Evolutionary conservation across 2,113 vertebrate species (phyloP), one percentile per base, ranked within the genome.

Genomic region (Megaceryle maxima): DNA sequence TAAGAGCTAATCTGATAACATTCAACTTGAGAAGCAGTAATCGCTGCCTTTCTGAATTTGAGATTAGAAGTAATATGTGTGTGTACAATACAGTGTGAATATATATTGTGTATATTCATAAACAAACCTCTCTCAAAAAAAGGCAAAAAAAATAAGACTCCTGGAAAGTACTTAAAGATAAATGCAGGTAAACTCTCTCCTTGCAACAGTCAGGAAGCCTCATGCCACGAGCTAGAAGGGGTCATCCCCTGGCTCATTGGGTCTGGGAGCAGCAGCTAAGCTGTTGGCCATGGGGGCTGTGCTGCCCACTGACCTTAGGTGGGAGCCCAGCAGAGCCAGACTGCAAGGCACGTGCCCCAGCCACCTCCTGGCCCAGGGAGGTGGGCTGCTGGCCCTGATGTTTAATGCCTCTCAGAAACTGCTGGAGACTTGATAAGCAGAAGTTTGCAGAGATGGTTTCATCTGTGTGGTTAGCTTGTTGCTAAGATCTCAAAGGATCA

Each of bases 211-310:
- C 9, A 73, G 44, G 51, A 14, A 63, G 22, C 28, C 33, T 37
- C 20, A n/a, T 75, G 56, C 29, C 16, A 9, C 0, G 6, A 50
- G 17, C 41, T 79, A 41, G 62, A 46, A 57, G n/a, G 26, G 17
- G 4, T 48, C 29, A 5, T 10, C 1, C 20, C 41, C 33, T 17
- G 28, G 4, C 13, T 41, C 2, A 0, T 4, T 1, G 3, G 19
- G 16, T 28, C 50, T 26, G 25, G 12, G 33, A 64, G 19, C 48
- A 81, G 25, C 50, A 69, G 21, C 53, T 60, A 69, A 73, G 50
- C 31, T 22, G 55, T 10, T 9, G 18, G 25, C 17, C 8, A 14
- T 1, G 1, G 12, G 8, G 14, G 4, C 29, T 25, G 21, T 2
- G 3, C 46, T 60, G 46, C 10, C 19, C 20, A 16, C 15, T 2